Conservation (phyloP, 2,888 invertebrate species). For the Ectobius pallidus region DNA sequence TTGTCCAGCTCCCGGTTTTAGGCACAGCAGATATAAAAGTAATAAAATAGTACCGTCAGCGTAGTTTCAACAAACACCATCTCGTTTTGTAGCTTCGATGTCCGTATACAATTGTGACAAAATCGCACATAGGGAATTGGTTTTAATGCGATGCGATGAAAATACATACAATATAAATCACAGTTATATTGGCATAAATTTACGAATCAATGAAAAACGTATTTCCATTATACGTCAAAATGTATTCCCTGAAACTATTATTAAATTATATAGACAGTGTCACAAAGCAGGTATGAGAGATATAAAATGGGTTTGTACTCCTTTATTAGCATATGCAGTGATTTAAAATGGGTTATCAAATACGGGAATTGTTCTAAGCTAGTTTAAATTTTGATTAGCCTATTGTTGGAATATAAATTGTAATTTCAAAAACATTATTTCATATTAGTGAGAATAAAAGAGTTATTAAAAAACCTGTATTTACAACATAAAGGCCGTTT, state of each 20-base stretch:
- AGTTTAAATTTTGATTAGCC: too few relatives aligned
- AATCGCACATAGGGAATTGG: background rate
- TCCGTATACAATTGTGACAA: background rate
- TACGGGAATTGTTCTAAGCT: too few relatives aligned
- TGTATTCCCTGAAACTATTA: background rate
- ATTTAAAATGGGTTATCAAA: too few relatives aligned
- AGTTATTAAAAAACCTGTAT: too few relatives aligned
- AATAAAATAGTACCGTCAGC: background rate
- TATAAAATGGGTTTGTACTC: too few relatives aligned
- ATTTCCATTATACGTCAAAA: background rate
- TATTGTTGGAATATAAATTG: too few relatives aligned
- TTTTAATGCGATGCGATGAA: background rate
- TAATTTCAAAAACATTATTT: too few relatives aligned
- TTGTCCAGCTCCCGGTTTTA: too few relatives aligned
- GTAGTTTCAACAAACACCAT: background rate
- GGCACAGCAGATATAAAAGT: background rate
- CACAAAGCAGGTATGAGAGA: background rate
- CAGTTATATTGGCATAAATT: background rate
- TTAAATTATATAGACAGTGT: background rate
- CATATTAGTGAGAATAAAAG: too few relatives aligned
- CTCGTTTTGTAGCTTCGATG: background rate
- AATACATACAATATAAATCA: background rate
- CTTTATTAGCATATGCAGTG: too few relatives aligned
- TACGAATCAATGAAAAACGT: slow-evolving; percentile 14
- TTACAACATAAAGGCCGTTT: too few relatives aligned